Conservation (phyloP, 2,888 invertebrate genomes). For the Clistopyga incitator region DNA sequence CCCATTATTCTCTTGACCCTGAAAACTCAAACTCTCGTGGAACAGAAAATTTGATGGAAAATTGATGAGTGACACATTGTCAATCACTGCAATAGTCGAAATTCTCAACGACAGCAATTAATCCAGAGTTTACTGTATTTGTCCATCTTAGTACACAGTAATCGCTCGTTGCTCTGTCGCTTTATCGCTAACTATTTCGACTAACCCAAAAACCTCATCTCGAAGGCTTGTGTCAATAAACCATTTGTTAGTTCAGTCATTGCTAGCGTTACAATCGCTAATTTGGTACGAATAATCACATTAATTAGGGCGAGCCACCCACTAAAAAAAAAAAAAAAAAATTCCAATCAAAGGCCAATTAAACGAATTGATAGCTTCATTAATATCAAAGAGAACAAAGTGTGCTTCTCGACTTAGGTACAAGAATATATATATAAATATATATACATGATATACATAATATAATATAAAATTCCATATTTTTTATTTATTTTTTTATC, state of each 20-base stretch:
- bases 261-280: not conserved
- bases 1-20: too few relatives aligned
- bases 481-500: too few relatives aligned
- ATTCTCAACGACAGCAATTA: slow-evolving; percentile 1
- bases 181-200: slow-evolving; percentile 31
- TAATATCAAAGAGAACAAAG: slow-evolving; percentile 8
- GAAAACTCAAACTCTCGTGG: too few relatives aligned
- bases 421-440: not conserved
- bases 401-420: slow-evolving; percentile 55
- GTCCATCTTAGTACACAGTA: not conserved
- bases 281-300: not conserved
- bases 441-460: not conserved
- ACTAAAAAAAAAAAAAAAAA: not conserved
- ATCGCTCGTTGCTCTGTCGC: slow-evolving; percentile 38
- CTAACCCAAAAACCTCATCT: not conserved
- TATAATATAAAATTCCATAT: not conserved
- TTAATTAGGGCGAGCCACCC: not conserved
- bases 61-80: not conserved
- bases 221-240: slow-evolving; percentile 26
- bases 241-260: slow-evolving; percentile 15
- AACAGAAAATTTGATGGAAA: too few relatives aligned
- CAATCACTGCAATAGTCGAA: not conserved
- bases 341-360: not conserved
- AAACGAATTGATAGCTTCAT: not conserved
- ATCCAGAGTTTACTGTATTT: slow-evolving; percentile 9